Evolutionary conservation across 2,888 invertebrate genomes (phyloP).

Genomic region (Drosophila leonis): DNA sequence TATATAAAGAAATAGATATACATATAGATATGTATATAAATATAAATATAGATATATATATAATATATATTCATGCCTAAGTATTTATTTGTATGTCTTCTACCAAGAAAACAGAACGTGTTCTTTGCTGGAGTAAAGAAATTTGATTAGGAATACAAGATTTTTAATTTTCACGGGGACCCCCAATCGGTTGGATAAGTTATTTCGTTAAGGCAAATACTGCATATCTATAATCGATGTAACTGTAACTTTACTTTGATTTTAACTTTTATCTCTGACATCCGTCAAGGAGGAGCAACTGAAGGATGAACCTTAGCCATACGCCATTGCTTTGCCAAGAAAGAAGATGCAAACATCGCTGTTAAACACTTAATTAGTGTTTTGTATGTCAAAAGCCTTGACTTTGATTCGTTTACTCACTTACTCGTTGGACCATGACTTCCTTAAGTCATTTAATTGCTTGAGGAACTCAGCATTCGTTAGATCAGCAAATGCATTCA

Average conservation of each 20-base stretch:
- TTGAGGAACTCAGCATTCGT: slow-evolving; percentile 74
- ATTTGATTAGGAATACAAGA: not conserved
- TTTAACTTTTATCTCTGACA: not conserved
- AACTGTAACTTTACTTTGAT: not conserved
- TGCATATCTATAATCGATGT: not conserved
- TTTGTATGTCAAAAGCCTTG: not conserved
- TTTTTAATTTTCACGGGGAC: not conserved
- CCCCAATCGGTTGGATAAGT: not conserved
- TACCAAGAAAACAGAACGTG: slow-evolving; percentile 11
- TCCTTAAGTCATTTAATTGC: slow-evolving; percentile 77
- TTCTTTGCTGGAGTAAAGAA: not conserved
- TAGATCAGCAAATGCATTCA: slow-evolving; percentile 83
- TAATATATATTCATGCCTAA: not conserved
- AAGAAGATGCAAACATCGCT: not conserved
- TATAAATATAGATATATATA: not conserved
- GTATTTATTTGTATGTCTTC: slow-evolving; percentile 2
- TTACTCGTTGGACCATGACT: slow-evolving; percentile 79
- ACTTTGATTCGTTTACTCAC: slow-evolving; percentile 39
- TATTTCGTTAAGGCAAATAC: not conserved
- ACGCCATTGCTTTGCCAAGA: not conserved
- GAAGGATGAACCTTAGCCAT: not conserved
- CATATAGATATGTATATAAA: not conserved
- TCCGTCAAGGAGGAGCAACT: not conserved
- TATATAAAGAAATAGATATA: slow-evolving; percentile 12
- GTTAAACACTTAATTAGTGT: not conserved